Evolutionary conservation across 1,140 invertebrate genomes (phyloP).

Genomic region (honey bee (Apis mellifera)): Amel_HAv3.1 CM009942.2:1904001-1904500

Average conservation of each 20-base stretch:
- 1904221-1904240: too few species aligned
- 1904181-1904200: background rate
- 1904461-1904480: slow-evolving; percentile 3
- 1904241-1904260: background rate
- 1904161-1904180: background rate
- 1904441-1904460: slow-evolving; percentile 21
- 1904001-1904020: background rate
- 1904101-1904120: background rate
- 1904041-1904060: background rate
- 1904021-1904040: background rate
- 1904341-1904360: slow-evolving; percentile 6
- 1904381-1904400: slow-evolving; percentile 44
- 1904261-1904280: background rate
- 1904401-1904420: slow-evolving; percentile 18
- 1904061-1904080: background rate
- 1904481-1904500: background rate
- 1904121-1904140: background rate
- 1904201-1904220: background rate
- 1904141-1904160: too few species aligned
- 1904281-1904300: slow-evolving; percentile 1
- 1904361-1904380: slow-evolving; percentile 43
- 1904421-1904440: slow-evolving; percentile 12
- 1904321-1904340: background rate
- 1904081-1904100: background rate
- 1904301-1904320: background rate